Evolutionary conservation across 2,888 invertebrate species (phyloP), one percentile per base, ranked within the genome.

Genomic region (Acleris sparsana): DNA sequence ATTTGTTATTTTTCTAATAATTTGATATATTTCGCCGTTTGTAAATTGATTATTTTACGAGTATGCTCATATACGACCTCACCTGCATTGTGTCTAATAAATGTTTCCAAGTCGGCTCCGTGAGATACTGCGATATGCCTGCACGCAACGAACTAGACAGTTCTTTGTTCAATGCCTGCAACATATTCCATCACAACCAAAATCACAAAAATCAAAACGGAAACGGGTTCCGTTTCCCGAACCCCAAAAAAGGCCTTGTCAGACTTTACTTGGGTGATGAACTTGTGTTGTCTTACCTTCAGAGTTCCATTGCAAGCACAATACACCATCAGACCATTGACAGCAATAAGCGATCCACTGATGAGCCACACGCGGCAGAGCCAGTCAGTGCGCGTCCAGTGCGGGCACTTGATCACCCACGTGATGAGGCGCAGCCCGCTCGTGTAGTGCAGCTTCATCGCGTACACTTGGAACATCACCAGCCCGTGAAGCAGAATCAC

Each of bases 21-120:
- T 7, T 29, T 29, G 29, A 29, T 7, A 29, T 29, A 6, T 29
- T 29, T 29, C 7, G 29, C 7, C 7, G 7, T 7, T 7, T 1
- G 9, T 29, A 7, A 7, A 25, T 6, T 25, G 25, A 25, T 33
- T 33, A 9, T 2, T 33, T 33, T 25, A 25, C 7, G 9, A 11
- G 9, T 39, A 3, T 13, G 3, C 13, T 13, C 9, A 25, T 25
- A 7, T 7, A 7, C 0, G 25, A 25, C 7, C 25, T 48, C 67
- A 88, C 93, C 87, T 94, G 94, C 86, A 95, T 92, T 11, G 85
- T 91, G 74, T 95, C 94, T 70, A 94, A 84, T 4, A 93, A 84
- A 22, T 82, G 83, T 75, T 94, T 95, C 94, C 94, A 94, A 17
- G 85, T 83, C 1, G 88, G 85, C 68, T 94, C 94, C 9, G 86